Evolutionary conservation across 2,797 vertebrate species (phyloP).

Genomic region (Pseudochirops corinnae): DNA sequence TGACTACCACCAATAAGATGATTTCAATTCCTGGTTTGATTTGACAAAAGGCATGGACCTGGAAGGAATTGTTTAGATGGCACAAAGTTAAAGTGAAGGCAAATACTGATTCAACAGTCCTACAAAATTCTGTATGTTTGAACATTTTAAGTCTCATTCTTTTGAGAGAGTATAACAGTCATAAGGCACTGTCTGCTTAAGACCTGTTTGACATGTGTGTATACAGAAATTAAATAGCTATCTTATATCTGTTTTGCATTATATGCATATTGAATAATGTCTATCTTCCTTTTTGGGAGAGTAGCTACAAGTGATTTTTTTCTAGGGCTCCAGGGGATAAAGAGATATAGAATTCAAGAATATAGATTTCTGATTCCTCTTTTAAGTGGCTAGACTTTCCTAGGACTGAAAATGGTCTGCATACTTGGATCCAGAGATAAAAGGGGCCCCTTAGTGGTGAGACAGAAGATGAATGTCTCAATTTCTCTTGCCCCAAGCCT

Average conservation of each 20-base stretch:
- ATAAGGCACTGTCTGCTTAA: not conserved
- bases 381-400: not conserved
- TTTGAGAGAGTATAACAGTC: not conserved
- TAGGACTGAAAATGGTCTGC: not conserved
- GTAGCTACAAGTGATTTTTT: not conserved
- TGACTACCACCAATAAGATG: not conserved
- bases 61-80: not conserved
- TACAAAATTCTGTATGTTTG: not conserved
- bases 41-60: not conserved
- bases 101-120: not conserved
- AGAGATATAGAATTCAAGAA: not conserved
- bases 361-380: not conserved
- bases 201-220: not conserved
- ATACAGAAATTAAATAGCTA: not conserved
- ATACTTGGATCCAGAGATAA: not conserved
- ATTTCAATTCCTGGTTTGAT: not conserved
- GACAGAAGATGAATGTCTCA: not conserved
- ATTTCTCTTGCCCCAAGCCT: not conserved
- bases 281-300: not conserved
- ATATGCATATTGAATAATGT: not conserved
- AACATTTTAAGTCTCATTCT: not conserved
- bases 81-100: not conserved
- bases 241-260: not conserved
- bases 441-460: not conserved
- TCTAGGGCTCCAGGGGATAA: not conserved